Conservation (phyloP, 2,113 vertebrate species). For the Bubo blakistoni region DNA sequence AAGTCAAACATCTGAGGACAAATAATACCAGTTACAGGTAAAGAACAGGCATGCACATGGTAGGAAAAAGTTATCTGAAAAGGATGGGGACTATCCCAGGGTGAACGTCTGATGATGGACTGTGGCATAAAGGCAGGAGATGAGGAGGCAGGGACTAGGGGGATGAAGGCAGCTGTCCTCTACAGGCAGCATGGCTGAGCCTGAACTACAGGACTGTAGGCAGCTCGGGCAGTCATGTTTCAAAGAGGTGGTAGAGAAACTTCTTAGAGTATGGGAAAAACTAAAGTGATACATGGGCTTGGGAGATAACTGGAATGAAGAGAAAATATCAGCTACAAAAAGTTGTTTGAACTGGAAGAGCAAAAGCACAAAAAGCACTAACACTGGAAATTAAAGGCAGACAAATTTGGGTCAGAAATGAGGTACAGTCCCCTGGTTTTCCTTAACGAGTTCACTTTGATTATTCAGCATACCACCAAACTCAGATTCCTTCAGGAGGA, state of each 20-base stretch:
- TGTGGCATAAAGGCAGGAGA: background rate
- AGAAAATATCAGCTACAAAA: background rate
- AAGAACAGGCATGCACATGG: rapidly evolving
- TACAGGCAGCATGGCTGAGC: background rate
- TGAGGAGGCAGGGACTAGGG: background rate
- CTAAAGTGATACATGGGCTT: background rate
- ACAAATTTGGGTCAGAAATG: background rate
- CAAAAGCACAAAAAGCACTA: background rate
- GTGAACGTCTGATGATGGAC: background rate
- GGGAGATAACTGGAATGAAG: background rate
- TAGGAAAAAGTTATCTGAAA: background rate
- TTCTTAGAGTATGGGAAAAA: background rate
- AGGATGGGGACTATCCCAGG: background rate
- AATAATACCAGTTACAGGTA: background rate
- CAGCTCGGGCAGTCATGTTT: rapidly evolving
- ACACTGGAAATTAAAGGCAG: background rate
- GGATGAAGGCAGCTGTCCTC: background rate
- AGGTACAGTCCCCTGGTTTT: background rate
- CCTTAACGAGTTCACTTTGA: background rate
- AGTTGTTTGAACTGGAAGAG: background rate
- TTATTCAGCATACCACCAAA: background rate
- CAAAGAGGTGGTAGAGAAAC: background rate
- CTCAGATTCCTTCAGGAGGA: background rate
- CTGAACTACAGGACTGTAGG: background rate
- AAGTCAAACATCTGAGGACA: background rate